A percentile compares a stretch with the other conserved stretches of the same genome.
Evolutionary conservation across 1,140 invertebrate genomes (phyloP).

Genomic region (Cecropterus lyciades): DNA sequence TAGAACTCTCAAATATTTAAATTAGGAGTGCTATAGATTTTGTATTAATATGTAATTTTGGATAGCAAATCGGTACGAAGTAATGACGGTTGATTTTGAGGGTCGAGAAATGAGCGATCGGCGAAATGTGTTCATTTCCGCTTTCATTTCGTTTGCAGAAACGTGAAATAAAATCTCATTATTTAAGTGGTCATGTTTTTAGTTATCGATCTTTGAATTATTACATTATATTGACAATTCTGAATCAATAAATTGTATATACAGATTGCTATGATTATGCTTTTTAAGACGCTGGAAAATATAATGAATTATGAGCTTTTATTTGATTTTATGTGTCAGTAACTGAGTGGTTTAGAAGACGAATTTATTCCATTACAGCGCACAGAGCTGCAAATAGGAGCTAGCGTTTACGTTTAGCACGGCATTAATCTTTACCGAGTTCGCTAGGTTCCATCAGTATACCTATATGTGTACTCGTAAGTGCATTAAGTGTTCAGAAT

Average conservation of each 20-base stretch:
- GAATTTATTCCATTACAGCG: slow-evolving; percentile 7
- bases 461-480: not conserved
- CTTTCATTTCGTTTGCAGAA: slow-evolving; percentile 15
- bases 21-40: too few species aligned
- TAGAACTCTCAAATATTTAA: too few species aligned
- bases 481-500: slow-evolving; percentile 11
- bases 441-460: not conserved
- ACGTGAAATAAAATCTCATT: not conserved
- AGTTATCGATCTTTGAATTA: too few species aligned
- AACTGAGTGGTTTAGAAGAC: not conserved
- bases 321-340: not conserved
- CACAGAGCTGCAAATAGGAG: slow-evolving; percentile 15
- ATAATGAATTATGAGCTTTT: too few species aligned
- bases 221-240: too few species aligned
- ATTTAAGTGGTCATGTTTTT: too few species aligned
- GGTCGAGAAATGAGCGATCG: slow-evolving; percentile 18
- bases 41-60: too few species aligned
- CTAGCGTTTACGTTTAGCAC: not conserved
- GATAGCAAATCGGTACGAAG: too few species aligned
- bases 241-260: too few species aligned
- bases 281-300: too few species aligned
- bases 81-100: slow-evolving; percentile 1
- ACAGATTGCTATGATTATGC: too few species aligned
- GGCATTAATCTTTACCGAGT: not conserved
- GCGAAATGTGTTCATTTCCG: slow-evolving; percentile 4